Base-by-base conservation (phyloP, 2,888 invertebrate species). In the Idaea dimidiata region DNA sequence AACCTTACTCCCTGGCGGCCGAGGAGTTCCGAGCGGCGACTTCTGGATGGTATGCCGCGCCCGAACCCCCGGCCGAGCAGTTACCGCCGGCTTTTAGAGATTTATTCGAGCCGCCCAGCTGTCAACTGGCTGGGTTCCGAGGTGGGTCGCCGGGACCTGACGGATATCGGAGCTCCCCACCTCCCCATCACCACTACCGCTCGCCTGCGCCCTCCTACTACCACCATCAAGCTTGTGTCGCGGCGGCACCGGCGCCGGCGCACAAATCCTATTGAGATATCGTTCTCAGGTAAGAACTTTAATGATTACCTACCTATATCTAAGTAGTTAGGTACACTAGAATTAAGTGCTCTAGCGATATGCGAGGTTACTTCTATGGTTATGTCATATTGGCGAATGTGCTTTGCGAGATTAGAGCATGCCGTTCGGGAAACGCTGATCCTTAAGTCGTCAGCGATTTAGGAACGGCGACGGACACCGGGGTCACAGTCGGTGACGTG, bases 211-310 rank as follows among this genome's bases (percentile, higher is more conserved):
- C 91, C 57, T 84, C 91, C 54, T 90, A 93, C 73, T 91, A 94
- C 66, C 94, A 94, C 72, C 94, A 94, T 73, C 94, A 94, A 80
- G 94, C 94, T 70, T 94, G 94, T 83, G 93, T 94, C 59, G 93
- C 93, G 59, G 91, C 91, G 56, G 91, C 84, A 60, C 90, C 91
- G 54, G 83, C 91, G 59, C 86, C 90, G 59, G 89, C 91, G 60
- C 92, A 91, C 76, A 93, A 93, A 81, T 93, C 91, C 73, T 91
- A 92, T 87, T 93, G 91, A 92, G 87, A 84, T 71, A 78, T 67
- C 65, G 76, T 76, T 78, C 76, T 84, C 85, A 91, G 91, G 91
- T 91, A 74, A 89, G 87, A 64, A 61, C 65, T 57, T 17, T 62
- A 54, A 62, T 64, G 24, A 24, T 24, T 53, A 31, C 8, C 32